These are phyloP conservation scores for Amiota mariae DNA, from an alignment of 2,888 invertebrate genomes.

Conservation along the genomic window DNA sequence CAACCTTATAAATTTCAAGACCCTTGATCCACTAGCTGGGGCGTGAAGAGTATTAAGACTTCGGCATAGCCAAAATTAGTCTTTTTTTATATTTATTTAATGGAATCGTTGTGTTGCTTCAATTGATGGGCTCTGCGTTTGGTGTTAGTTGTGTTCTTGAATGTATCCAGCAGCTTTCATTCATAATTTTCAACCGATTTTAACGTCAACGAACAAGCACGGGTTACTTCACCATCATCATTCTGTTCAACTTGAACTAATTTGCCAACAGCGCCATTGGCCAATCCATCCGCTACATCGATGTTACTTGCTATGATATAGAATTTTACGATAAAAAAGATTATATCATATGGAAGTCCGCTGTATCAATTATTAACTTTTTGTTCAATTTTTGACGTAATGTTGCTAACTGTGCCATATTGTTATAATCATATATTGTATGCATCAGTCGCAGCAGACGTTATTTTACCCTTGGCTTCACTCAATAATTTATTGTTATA, in stretches of 20 bases:
- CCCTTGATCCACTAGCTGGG: no score
- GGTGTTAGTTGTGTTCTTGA: slow-evolving; percentile 29
- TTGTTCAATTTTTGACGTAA: slow-evolving; percentile 41
- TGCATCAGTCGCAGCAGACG: slow-evolving; percentile 36
- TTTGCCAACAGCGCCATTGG: slow-evolving; percentile 58
- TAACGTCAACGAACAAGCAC: slow-evolving; percentile 35
- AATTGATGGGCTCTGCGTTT: slow-evolving; percentile 34
- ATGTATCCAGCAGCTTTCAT: slow-evolving; percentile 35
- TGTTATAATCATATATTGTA: no score
- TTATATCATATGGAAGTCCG: slow-evolving; percentile 54
- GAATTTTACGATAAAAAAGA: slow-evolving; percentile 39
- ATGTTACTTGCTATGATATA: slow-evolving; percentile 61
- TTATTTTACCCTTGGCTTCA: slow-evolving; percentile 31
- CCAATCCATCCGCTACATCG: slow-evolving; percentile 61
- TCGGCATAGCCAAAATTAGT: no score
- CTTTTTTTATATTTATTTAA: no score
- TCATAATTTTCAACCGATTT: slow-evolving; percentile 38
- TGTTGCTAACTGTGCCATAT: no score
- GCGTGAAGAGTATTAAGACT: no score
- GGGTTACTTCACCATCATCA: slow-evolving; percentile 33
- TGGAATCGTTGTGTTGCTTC: no score
- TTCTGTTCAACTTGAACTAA: slow-evolving; percentile 49
- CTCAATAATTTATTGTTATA: slow-evolving; percentile 37
- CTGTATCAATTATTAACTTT: slow-evolving; percentile 52
- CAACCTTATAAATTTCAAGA: no score